Evolutionary conservation across 2,888 invertebrate species (phyloP), one percentile per base, ranked within the genome.

Genomic region (Parnassius apollo): DNA sequence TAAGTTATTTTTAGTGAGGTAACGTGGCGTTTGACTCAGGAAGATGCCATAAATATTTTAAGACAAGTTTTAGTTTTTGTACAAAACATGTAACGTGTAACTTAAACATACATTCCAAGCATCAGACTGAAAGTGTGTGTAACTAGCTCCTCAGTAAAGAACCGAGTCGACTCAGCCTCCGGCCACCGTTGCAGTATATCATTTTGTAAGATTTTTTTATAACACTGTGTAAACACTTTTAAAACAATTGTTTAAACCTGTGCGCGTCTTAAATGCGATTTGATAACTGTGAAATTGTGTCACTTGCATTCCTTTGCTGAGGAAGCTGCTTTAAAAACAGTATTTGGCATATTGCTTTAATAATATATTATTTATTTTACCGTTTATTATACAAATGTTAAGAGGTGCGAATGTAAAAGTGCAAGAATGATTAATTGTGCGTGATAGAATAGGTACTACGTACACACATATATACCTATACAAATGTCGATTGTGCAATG

Each of bases 281-380:
- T 25, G 2, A 25, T 25, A 25, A 25, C 25, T 25, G 25, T 25
- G 25, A 2, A 25, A 25, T 25, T 25, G 25, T 25, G 25, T 25
- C 25, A 10, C 48, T 13, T 35, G 25, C 10, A 46, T 46, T 42
- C 52, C 11, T 48, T 48, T 13, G 48, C 25, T 57, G 8, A 7
- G 42, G n/a, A n/a, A 2, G 35, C 42, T 44, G 25, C 46, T 12
- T 9, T 42, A 58, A 46, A 58, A 56, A 55, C 63, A 63, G 62
- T 62, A 62, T 62, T 62, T 45, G 54, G 55, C 59, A 51, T 63
- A 25, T 59, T 59, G 63, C 63, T 63, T 63, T 59, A 63, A 63
- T 51, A 10, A 51, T 25, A 59, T 54, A 12, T 18, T 58, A 54
- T 62, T 48, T 53, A 59, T 59, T 59, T 59, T 48, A 53, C 18